Conservation (phyloP, 2,113 vertebrate genomes). For the Hippocampus guttulatus region DNA sequence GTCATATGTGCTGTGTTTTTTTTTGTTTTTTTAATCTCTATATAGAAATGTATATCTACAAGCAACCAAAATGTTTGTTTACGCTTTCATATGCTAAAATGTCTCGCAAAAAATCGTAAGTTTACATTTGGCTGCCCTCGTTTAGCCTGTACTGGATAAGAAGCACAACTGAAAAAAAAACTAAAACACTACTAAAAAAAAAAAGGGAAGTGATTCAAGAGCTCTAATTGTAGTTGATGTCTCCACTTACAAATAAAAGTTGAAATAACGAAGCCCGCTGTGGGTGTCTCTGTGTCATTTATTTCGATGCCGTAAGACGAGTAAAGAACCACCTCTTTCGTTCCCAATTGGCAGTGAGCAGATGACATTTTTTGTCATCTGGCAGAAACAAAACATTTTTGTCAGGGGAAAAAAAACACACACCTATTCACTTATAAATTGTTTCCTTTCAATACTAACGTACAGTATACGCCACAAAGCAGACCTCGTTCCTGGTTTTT, state of each 20-base stretch:
- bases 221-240: conserved; percentile 26
- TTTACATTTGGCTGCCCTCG: conserved; percentile 23
- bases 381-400: too few species aligned
- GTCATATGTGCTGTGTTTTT: neutral
- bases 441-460: too few species aligned
- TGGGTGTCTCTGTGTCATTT: neutral
- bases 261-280: conserved; percentile 13
- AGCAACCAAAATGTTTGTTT: conserved; percentile 3
- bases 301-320: neutral
- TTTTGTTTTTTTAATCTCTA: neutral
- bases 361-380: too few species aligned
- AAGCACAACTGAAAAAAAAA: neutral
- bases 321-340: too few species aligned
- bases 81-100: neutral
- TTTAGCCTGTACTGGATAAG: neutral
- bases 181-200: neutral
- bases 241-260: conserved; percentile 50
- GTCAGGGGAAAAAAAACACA: too few species aligned
- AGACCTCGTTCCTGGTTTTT: neutral
- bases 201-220: conserved; percentile 9
- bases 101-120: neutral
- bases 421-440: too few species aligned
- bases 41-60: neutral
- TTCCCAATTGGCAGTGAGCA: too few species aligned
- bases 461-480: too few species aligned